A percentile compares a stretch with the other conserved stretches of the same genome.
These are phyloP conservation scores for Hyles lineata DNA, from an alignment of 2,888 invertebrate species.

Conservation along the genomic window DNA sequence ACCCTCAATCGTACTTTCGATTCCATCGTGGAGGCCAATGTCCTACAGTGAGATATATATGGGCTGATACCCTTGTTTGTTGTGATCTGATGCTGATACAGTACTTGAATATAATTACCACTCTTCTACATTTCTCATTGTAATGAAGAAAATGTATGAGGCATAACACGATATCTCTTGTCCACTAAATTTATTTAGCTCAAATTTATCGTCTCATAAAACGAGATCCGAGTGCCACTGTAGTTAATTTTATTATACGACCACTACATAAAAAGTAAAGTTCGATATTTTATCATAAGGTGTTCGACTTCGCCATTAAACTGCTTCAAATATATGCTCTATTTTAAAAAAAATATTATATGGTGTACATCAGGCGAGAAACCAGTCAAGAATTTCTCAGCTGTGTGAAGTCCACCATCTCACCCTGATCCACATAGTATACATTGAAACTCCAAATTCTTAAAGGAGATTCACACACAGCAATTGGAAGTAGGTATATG, in stretches of 20 bases:
- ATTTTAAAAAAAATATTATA: background rate
- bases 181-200: slow-evolving; percentile 14
- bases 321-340: background rate
- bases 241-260: background rate
- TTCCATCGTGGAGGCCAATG: too few relatives aligned
- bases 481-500: too few relatives aligned
- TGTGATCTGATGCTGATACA: too few relatives aligned
- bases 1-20: too few relatives aligned
- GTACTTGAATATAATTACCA: slow-evolving; percentile 7
- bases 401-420: too few relatives aligned
- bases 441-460: too few relatives aligned
- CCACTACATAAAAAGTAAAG: background rate
- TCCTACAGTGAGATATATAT: too few relatives aligned
- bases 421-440: too few relatives aligned
- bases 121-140: background rate
- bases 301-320: background rate
- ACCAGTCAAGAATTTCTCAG: too few relatives aligned
- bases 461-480: too few relatives aligned
- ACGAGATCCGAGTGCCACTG: slow-evolving; percentile 9
- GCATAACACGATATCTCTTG: slow-evolving; percentile 16
- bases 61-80: too few relatives aligned
- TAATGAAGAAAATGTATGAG: slow-evolving; percentile 9
- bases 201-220: slow-evolving; percentile 18
- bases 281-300: background rate
- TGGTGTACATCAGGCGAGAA: too few relatives aligned